Conservation (phyloP, 2,888 invertebrate genomes). For the Zelleria hepariella region DNA sequence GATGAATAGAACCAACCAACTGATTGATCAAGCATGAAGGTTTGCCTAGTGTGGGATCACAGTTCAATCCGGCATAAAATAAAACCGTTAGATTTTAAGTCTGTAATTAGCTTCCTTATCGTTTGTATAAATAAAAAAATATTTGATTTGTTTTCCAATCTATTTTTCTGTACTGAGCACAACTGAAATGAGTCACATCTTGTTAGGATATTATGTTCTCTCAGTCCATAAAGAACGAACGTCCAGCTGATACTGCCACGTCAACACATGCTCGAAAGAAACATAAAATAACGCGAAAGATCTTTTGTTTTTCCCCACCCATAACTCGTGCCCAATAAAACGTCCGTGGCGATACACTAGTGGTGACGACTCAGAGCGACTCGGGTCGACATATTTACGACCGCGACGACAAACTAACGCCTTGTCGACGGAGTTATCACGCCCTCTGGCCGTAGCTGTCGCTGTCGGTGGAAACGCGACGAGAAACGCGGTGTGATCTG, state of each 20-base stretch:
- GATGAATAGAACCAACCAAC: too few species aligned
- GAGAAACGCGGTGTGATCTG: neutral
- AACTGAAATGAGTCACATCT: too few species aligned
- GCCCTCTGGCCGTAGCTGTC: conserved; percentile 25
- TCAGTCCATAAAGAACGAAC: too few species aligned
- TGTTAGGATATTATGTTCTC: too few species aligned
- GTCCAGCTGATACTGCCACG: neutral
- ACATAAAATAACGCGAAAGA: neutral
- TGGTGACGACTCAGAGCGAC: neutral
- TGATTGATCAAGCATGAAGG: too few species aligned
- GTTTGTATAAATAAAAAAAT: too few species aligned
- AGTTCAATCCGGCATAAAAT: too few species aligned
- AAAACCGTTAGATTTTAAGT: too few species aligned
- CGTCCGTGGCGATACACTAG: neutral
- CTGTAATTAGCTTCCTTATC: too few species aligned
- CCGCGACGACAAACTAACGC: conserved; percentile 54
- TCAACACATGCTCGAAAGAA: neutral
- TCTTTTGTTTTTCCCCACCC: neutral
- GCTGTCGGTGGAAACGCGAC: neutral
- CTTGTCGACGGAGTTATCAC: conserved; percentile 49
- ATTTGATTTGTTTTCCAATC: too few species aligned
- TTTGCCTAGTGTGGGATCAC: too few species aligned
- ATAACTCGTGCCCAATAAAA: neutral
- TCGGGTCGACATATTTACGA: conserved; percentile 50
- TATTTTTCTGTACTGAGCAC: too few species aligned